A percentile compares a stretch with the other conserved stretches of the same genome.
Conservation (phyloP, 2,888 invertebrate species). For the Mesochorus sp. region DNA sequence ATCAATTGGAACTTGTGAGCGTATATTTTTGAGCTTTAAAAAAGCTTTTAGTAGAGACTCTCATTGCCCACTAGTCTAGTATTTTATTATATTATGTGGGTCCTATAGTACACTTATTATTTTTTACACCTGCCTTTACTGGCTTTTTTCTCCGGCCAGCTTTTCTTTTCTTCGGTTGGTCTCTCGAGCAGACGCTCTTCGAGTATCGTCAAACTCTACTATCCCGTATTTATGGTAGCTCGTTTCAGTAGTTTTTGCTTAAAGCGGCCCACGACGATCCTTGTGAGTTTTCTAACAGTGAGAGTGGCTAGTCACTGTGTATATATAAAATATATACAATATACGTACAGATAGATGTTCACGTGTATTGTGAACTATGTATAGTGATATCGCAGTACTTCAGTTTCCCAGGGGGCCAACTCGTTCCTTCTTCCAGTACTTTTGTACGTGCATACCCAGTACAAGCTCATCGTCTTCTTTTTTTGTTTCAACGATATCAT, state of each 20-base stretch:
- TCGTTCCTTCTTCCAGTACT: conserved; percentile 17
- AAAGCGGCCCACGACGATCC: conserved; percentile 23
- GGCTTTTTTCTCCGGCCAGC: conserved; percentile 7
- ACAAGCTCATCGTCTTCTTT: conserved; percentile 22
- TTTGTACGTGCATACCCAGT: conserved; percentile 32
- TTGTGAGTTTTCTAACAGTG: conserved; percentile 30
- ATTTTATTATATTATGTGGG: too few relatives aligned
- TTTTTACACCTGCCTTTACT: background rate
- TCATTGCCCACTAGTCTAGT: too few relatives aligned
- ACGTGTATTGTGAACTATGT: background rate
- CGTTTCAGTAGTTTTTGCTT: conserved; percentile 45
- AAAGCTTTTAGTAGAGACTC: too few relatives aligned
- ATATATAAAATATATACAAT: background rate
- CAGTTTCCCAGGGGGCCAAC: conserved; percentile 29
- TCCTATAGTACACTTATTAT: too few relatives aligned
- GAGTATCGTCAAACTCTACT: conserved; percentile 48
- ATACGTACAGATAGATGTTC: background rate
- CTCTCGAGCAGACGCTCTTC: conserved; percentile 21
- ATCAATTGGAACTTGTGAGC: too few relatives aligned
- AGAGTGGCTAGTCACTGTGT: background rate
- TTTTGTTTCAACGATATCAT: conserved; percentile 60
- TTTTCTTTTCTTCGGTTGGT: conserved; percentile 13
- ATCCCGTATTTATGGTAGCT: conserved; percentile 55
- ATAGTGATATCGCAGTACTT: background rate
- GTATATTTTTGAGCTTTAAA: too few relatives aligned